Evolutionary conservation across 2,888 invertebrate genomes (phyloP).

Genomic region (Stenurella melanura): DNA sequence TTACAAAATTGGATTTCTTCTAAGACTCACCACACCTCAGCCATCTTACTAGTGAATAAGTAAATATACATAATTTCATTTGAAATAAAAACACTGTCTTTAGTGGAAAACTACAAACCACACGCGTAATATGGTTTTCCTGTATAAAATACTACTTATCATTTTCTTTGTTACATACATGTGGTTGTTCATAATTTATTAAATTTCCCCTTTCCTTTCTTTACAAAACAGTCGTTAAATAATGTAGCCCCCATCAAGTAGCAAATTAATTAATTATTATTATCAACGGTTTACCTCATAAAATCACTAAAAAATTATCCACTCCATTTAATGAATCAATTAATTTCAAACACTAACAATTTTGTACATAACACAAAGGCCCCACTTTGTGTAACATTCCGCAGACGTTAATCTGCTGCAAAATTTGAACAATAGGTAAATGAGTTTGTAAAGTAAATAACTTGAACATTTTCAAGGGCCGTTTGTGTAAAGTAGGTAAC

Average conservation of each 20-base stretch:
- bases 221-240: neutral
- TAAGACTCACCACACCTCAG: too few species aligned
- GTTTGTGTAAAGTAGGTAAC: slow-evolving; percentile 64
- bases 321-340: slow-evolving; percentile 7
- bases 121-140: too few species aligned
- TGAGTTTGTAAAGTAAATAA: slow-evolving; percentile 58
- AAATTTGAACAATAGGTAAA: slow-evolving; percentile 55
- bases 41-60: too few species aligned
- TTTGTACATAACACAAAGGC: slow-evolving; percentile 3
- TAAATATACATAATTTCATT: too few species aligned
- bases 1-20: too few species aligned
- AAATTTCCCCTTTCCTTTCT: neutral
- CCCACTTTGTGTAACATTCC: slow-evolving; percentile 18
- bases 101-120: too few species aligned
- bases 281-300: neutral
- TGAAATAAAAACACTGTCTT: too few species aligned
- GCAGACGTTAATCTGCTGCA: slow-evolving; percentile 35
- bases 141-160: too few species aligned
- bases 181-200: neutral
- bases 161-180: neutral
- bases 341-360: neutral
- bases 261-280: neutral
- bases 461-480: slow-evolving; percentile 54
- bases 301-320: neutral
- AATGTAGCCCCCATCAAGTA: neutral